Evolutionary conservation across 2,113 vertebrate species (phyloP).

Genomic region (Marmota monax): DNA sequence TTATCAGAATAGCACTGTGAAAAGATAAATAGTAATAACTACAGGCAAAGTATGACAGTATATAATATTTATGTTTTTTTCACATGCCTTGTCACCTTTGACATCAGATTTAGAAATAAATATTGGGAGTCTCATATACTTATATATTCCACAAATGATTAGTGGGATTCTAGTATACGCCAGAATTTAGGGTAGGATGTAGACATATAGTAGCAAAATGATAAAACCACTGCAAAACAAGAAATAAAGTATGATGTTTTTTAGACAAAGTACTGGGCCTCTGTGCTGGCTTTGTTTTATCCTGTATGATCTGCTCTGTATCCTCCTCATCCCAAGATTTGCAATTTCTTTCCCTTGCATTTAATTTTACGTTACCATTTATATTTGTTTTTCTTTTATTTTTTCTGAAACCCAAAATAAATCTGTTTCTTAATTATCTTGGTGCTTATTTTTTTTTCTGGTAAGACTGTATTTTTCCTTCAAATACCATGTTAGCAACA

Average conservation of each 20-base stretch:
- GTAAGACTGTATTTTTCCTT: neutral
- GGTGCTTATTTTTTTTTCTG: neutral
- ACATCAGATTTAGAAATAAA: neutral
- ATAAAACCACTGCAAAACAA: neutral
- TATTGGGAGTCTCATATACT: neutral
- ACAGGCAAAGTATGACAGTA: neutral
- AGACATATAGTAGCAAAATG: neutral
- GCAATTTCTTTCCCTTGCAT: neutral
- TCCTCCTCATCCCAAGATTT: neutral
- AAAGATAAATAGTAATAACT: neutral
- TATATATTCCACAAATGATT: neutral
- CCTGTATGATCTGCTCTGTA: neutral
- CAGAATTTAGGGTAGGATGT: neutral
- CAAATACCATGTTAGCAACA: neutral
- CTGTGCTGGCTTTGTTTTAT: fast-evolving
- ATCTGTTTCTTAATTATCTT: neutral
- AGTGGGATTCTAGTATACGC: neutral
- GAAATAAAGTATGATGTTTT: fast-evolving
- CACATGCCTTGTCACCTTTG: neutral
- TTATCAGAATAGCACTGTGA: neutral
- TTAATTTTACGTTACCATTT: neutral
- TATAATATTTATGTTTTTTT: neutral
- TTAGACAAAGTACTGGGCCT: neutral
- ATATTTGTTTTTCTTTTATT: neutral
- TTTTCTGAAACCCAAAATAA: neutral